Conservation (phyloP, 2,113 vertebrate species). For the Rallus limicola region DNA sequence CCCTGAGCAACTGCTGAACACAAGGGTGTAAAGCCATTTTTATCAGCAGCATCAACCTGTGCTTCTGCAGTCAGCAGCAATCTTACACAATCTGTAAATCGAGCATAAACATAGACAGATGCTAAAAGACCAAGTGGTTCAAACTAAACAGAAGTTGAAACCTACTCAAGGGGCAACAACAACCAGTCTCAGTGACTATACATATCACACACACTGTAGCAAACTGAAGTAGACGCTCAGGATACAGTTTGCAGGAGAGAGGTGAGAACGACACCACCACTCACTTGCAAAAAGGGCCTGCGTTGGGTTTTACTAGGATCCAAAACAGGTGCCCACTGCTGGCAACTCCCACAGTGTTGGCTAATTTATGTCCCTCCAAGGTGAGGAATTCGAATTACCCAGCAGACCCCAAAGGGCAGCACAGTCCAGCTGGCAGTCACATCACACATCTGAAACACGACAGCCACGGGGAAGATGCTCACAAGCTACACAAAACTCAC, state of each 20-base stretch:
- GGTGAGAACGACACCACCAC: background rate
- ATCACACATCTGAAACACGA: background rate
- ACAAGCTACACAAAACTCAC: background rate
- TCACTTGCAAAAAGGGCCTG: background rate
- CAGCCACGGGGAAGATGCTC: background rate
- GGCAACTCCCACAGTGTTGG: background rate
- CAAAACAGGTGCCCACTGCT: background rate
- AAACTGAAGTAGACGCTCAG: background rate
- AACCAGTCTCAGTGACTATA: background rate
- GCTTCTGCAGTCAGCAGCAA: constrained; percentile 92
- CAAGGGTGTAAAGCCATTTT: constrained; percentile 92
- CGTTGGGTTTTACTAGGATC: background rate
- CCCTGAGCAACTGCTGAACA: constrained; percentile 89
- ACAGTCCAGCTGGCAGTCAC: background rate
- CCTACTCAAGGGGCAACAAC: background rate
- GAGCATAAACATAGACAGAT: background rate
- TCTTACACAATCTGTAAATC: constrained; percentile 88
- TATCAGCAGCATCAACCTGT: constrained; percentile 85
- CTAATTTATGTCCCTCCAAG: background rate
- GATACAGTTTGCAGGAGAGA: background rate
- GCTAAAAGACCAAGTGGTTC: background rate
- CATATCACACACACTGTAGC: background rate
- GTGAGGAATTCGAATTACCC: background rate
- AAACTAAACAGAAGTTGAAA: background rate
- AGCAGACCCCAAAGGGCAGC: background rate